phyloP scores from a whole-genome alignment of 2,888 invertebrate species.

The Eulithis prunata region DNA sequence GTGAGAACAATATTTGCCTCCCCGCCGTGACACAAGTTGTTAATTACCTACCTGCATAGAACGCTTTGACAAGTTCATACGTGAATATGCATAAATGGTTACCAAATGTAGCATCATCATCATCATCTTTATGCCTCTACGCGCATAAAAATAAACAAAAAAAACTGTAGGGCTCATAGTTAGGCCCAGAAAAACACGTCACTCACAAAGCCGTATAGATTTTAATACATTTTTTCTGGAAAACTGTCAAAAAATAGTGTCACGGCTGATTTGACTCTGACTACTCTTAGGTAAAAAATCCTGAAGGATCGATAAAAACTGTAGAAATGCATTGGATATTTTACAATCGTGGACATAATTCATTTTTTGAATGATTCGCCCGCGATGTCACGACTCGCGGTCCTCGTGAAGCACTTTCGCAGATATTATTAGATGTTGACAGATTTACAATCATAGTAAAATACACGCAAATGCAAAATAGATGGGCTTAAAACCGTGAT shows the following conservation, averaged over 20 bases:
- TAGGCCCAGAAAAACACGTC: no score
- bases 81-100: slow-evolving; percentile 13
- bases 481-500: slow-evolving; percentile 40
- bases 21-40: slow-evolving; percentile 23
- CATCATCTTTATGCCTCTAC: no score
- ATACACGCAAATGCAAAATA: slow-evolving; percentile 43
- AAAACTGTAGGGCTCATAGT: no score
- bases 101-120: neutral
- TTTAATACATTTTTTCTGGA: no score
- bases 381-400: slow-evolving; percentile 53
- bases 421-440: slow-evolving; percentile 71
- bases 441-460: slow-evolving; percentile 67
- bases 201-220: no score
- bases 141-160: no score
- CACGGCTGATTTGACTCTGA: no score
- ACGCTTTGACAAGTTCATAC: slow-evolving; percentile 17
- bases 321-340: no score
- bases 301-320: no score
- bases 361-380: slow-evolving; percentile 42
- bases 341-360: neutral
- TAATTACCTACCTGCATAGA: slow-evolving; percentile 28
- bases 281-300: no score
- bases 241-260: no score
- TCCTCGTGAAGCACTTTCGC: slow-evolving; percentile 54
- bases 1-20: neutral